These are phyloP conservation scores for Etheostoma nigrum DNA, from an alignment of 2,797 vertebrate species.

Conservation along the genomic window DNA sequence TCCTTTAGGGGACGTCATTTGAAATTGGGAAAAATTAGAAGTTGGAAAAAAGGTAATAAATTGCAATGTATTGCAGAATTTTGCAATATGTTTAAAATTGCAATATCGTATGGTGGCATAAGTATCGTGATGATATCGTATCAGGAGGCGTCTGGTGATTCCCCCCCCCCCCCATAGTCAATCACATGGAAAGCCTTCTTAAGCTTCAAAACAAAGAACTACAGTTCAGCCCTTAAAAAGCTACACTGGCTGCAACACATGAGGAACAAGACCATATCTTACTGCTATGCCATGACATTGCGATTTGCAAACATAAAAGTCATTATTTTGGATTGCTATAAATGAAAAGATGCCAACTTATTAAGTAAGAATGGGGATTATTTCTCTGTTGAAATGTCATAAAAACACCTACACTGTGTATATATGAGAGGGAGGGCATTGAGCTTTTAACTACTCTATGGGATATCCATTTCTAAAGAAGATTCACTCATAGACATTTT, in stretches of 20 bases:
- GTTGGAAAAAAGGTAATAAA: no score
- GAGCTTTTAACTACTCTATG: neutral
- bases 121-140: no score
- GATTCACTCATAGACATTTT: neutral
- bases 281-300: neutral
- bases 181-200: slow-evolving; percentile 4
- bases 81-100: no score
- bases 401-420: neutral
- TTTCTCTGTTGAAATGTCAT: neutral
- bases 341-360: neutral
- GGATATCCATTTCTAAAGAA: neutral
- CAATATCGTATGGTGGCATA: no score
- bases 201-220: neutral
- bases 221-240: neutral
- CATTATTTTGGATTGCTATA: neutral
- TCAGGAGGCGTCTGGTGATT: no score
- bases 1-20: no score
- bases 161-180: neutral
- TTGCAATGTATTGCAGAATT: no score
- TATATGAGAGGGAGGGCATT: neutral
- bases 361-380: neutral
- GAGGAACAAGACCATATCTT: neutral
- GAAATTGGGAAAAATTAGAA: no score
- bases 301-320: neutral
- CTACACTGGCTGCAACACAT: neutral